Evolutionary conservation across 2,113 vertebrate genomes (phyloP).

Genomic region (Pantherophis guttatus): DNA sequence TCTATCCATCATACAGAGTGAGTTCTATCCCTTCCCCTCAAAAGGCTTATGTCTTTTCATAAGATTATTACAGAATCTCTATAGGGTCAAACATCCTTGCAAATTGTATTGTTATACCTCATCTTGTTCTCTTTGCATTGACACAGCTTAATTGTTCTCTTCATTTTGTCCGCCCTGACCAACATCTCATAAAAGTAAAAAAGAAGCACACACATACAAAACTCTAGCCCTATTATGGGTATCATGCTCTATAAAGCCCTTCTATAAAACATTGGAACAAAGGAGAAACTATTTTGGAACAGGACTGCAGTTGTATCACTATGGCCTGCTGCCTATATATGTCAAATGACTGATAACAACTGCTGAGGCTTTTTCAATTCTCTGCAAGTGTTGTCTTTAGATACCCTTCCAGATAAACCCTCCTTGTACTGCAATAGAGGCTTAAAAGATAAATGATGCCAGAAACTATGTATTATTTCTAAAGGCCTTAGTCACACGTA

Average conservation of each 20-base stretch:
- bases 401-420: conserved; percentile 62
- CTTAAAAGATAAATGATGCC: conserved; percentile 49
- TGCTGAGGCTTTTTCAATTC: conserved; percentile 71
- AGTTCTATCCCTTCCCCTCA: neutral
- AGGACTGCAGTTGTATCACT: conserved; percentile 62
- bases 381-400: conserved; percentile 58
- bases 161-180: conserved; percentile 61
- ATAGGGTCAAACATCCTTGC: conserved; percentile 41
- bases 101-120: conserved; percentile 58
- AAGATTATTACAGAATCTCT: conserved; percentile 42
- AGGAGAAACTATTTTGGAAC: conserved; percentile 64
- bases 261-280: conserved; percentile 53
- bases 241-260: conserved; percentile 60
- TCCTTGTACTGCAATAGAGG: conserved; percentile 36
- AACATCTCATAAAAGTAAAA: conserved; percentile 59
- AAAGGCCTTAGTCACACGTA: conserved; percentile 40
- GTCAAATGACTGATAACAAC: conserved; percentile 66
- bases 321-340: conserved; percentile 63
- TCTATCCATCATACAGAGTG: neutral
- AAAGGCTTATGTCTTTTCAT: neutral
- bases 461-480: conserved; percentile 46
- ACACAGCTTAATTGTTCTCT: conserved; percentile 42
- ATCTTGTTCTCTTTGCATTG: conserved; percentile 30
- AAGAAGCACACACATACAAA: neutral
- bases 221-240: conserved; percentile 47